Evolutionary conservation across 2,888 invertebrate genomes (phyloP), one percentile per base, ranked within the genome.

Genomic region (Agrotis ipsilon): DNA sequence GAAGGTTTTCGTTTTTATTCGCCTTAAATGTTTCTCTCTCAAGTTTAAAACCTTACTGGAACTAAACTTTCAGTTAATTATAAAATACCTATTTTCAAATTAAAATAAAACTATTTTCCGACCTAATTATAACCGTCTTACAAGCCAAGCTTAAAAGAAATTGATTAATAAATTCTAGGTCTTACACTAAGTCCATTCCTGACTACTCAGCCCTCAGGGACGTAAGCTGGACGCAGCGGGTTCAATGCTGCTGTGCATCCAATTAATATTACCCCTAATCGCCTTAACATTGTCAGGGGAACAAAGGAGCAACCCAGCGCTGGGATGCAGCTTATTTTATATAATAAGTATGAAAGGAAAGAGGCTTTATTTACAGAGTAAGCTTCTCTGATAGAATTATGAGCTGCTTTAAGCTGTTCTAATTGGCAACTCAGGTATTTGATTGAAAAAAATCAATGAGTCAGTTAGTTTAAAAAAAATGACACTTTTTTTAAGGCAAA

Each of bases 261-360:
- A 60, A 76, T 77, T 77, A 63, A 68, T 48, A 24, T 60, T 55
- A 75, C 76, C 59, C 48, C 32, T 81, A 77, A 81, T 81, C 76
- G 43, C 43, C 62, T 77, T 68, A 77, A 11, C 43, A 45, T 75
- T 75, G 55, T 16, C 51, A 55, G 19, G 43, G 48, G 19, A 68
- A 68, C 59, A 48, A 60, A 58, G 24, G 18, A 51, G 21, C 4
- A 18, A 16, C 3, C 59, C 9, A 27, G 43, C n/a, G 39, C 13
- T 45, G 24, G 19, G 19, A 45, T 43, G 14, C 14, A 14, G 65
- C 14, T 64, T 63, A 64, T 14, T 72, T 73, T 21, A 73, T 32
- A 49, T 24, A 48, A 49, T 27, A 45, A 39, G 13, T n/a, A 46
- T 46, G 3, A 1, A 11, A 21, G 14, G 45, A 32, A 11, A 14